Percentiles rank a stretch among this genome's conserved stretches.
These are phyloP conservation scores for Morpho helenor DNA, from an alignment of 2,888 invertebrate species.

Conservation along the genomic window DNA sequence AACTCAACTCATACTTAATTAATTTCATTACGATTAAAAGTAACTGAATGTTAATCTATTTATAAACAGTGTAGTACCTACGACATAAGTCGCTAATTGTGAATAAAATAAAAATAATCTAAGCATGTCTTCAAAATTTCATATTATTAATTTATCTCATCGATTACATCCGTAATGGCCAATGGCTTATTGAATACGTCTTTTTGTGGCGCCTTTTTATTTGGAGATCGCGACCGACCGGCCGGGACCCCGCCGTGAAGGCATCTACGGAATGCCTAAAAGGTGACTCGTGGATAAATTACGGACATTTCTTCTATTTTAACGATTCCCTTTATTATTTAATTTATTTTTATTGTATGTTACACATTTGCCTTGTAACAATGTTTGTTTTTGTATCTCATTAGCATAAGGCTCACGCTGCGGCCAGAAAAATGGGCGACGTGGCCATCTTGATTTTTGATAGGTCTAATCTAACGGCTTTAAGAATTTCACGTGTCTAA, in stretches of 20 bases:
- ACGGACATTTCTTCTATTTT: constrained; percentile 77
- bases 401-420: constrained; percentile 75
- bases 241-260: constrained; percentile 69
- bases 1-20: too few relatives aligned
- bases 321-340: constrained; percentile 79
- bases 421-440: constrained; percentile 49
- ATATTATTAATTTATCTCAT: constrained; percentile 76
- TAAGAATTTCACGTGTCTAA: constrained; percentile 58
- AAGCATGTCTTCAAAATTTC: constrained; percentile 52
- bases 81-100: neutral
- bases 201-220: constrained; percentile 78
- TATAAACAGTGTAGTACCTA: neutral
- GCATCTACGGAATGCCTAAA: constrained; percentile 76
- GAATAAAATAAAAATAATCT: constrained; percentile 11
- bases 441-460: constrained; percentile 60
- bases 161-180: constrained; percentile 75
- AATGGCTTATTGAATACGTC: constrained; percentile 75
- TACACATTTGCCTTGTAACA: constrained; percentile 77
- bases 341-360: constrained; percentile 78
- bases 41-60: too few relatives aligned
- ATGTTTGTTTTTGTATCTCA: constrained; percentile 77
- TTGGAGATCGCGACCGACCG: constrained; percentile 72
- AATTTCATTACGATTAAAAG: too few relatives aligned
- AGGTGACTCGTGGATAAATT: constrained; percentile 79
- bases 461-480: constrained; percentile 58